These are phyloP conservation scores for Gallinago undulata DNA, from an alignment of 2,113 vertebrate species.

Conservation along the genomic window DNA sequence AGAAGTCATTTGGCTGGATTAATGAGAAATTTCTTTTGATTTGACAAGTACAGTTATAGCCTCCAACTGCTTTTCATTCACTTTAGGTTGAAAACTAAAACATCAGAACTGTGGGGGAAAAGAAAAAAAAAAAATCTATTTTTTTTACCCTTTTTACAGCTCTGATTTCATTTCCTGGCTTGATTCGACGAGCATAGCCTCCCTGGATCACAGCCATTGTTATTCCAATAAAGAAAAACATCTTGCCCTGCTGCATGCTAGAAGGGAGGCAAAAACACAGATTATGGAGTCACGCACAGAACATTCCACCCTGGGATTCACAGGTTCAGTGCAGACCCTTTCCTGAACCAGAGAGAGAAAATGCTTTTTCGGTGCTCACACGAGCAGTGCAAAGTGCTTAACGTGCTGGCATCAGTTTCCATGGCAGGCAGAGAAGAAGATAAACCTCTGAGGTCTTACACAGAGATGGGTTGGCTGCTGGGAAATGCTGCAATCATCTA, in stretches of 20 bases:
- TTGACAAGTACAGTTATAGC: background rate
- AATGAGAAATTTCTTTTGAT: background rate
- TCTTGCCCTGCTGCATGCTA: conserved; percentile 97
- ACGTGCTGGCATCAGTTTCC: background rate
- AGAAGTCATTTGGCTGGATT: background rate
- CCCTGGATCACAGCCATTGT: conserved; percentile 95
- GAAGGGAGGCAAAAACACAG: conserved; percentile 15
- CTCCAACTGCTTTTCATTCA: background rate
- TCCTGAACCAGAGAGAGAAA: background rate
- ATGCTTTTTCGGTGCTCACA: background rate
- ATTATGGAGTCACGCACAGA: background rate
- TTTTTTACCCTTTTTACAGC: conserved; percentile 83
- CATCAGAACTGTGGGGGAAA: background rate
- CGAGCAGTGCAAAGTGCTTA: background rate
- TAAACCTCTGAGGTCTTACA: rapidly evolving
- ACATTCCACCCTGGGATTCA: background rate
- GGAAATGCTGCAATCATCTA: background rate
- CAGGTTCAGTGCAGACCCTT: background rate
- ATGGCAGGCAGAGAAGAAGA: background rate
- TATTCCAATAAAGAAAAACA: conserved; percentile 97
- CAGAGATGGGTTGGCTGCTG: background rate
- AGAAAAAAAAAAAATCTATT: background rate
- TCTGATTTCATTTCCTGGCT: conserved; percentile 84
- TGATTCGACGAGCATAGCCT: conserved; percentile 88
- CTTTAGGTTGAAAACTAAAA: background rate